Evolutionary conservation across 2,888 invertebrate genomes (phyloP).

Genomic region (Axea sp.): DNA sequence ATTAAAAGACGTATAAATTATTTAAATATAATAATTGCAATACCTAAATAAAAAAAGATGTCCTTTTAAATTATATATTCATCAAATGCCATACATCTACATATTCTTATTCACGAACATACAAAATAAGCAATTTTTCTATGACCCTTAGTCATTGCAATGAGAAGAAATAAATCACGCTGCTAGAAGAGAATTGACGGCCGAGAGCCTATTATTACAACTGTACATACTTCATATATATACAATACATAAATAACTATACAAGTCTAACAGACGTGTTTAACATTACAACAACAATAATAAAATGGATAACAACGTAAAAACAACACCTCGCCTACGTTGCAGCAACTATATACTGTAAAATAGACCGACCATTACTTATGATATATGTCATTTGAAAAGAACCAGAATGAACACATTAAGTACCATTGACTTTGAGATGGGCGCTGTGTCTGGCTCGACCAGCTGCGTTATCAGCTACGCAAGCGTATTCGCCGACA

Average conservation of each 20-base stretch:
- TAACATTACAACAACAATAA: slow-evolving; percentile 64
- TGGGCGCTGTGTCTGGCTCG: slow-evolving; percentile 84
- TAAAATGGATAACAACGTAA: slow-evolving; percentile 40
- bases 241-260: slow-evolving; percentile 43
- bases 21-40: too few species aligned
- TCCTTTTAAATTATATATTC: slow-evolving; percentile 9
- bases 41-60: too few species aligned
- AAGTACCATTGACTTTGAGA: slow-evolving; percentile 86
- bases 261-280: slow-evolving; percentile 34
- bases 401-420: slow-evolving; percentile 33
- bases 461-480: slow-evolving; percentile 87
- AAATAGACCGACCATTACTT: slow-evolving; percentile 50
- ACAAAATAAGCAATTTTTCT: slow-evolving; percentile 15
- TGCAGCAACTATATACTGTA: slow-evolving; percentile 56
- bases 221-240: slow-evolving; percentile 26
- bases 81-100: slow-evolving; percentile 8
- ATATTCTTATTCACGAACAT: background rate
- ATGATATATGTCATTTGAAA: slow-evolving; percentile 28
- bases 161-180: background rate
- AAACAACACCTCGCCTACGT: slow-evolving; percentile 52
- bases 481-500: slow-evolving; percentile 88
- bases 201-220: slow-evolving; percentile 23
- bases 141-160: slow-evolving; percentile 1
- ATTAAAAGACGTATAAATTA: too few species aligned
- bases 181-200: slow-evolving; percentile 12